Evolutionary conservation across 2,888 invertebrate species (phyloP).

Genomic region (Sipha maydis): DNA sequence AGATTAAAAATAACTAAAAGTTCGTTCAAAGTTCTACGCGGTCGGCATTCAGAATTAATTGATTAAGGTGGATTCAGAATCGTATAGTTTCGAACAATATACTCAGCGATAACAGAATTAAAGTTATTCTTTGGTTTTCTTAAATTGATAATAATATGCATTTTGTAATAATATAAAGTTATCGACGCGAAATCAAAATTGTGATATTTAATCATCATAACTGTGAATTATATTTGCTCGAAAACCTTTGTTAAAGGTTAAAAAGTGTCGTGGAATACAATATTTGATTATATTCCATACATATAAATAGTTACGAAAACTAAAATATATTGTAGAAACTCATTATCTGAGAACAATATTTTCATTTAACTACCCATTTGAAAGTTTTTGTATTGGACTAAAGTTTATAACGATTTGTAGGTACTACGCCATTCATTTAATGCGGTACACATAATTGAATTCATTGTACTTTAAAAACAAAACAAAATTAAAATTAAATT

Average conservation of each 20-base stretch:
- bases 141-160: neutral
- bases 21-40: neutral
- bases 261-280: neutral
- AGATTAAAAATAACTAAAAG: neutral
- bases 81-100: neutral
- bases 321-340: conserved; percentile 12
- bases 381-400: neutral
- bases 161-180: too few relatives aligned
- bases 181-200: neutral
- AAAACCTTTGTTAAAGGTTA: neutral
- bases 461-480: neutral
- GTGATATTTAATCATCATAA: neutral
- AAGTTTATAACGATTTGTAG: neutral
- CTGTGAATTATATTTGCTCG: neutral
- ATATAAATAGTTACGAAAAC: neutral
- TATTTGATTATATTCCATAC: neutral
- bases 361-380: neutral
- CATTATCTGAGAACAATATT: neutral
- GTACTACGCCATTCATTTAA: neutral
- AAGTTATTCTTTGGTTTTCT: neutral
- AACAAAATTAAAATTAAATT: neutral
- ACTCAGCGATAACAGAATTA: neutral
- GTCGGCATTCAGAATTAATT: neutral
- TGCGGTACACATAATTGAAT: neutral
- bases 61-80: neutral